Conservation (phyloP, 2,113 vertebrate species). For the Struthidea cinerea region DNA sequence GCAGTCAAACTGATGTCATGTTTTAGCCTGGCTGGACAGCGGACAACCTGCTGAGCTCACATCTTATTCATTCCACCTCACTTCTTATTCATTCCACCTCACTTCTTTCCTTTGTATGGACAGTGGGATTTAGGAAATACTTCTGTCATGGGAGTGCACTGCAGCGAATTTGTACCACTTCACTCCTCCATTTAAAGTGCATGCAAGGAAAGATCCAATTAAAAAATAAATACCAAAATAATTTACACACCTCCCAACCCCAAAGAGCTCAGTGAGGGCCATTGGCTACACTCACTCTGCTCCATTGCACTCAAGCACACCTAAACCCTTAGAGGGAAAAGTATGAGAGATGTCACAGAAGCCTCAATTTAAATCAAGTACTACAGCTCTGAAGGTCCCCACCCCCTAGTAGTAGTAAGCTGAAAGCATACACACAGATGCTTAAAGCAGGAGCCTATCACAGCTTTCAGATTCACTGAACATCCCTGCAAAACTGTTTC, state of each 20-base stretch:
- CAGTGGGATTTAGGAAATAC: background rate
- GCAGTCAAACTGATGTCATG: background rate
- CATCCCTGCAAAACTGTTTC: background rate
- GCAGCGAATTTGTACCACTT: background rate
- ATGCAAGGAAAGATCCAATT: background rate
- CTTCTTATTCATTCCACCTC: background rate
- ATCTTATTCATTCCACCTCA: background rate
- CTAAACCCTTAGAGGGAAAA: background rate
- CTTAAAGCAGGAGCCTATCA: background rate
- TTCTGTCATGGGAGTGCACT: background rate
- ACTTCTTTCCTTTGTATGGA: background rate
- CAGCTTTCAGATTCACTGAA: constrained; percentile 9
- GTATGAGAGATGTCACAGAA: background rate
- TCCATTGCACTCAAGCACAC: background rate
- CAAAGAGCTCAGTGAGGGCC: background rate
- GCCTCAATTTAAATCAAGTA: background rate
- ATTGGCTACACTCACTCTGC: background rate
- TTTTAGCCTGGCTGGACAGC: background rate
- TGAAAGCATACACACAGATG: background rate
- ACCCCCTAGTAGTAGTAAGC: background rate
- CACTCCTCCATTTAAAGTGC: background rate
- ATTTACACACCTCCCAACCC: background rate
- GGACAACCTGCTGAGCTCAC: background rate
- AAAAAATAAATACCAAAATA: background rate
- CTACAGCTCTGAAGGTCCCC: background rate